A percentile compares a stretch with the other conserved stretches of the same genome.
phyloP scores from a whole-genome alignment of 2,888 invertebrate genomes.

The Encarsia formosa region DNA sequence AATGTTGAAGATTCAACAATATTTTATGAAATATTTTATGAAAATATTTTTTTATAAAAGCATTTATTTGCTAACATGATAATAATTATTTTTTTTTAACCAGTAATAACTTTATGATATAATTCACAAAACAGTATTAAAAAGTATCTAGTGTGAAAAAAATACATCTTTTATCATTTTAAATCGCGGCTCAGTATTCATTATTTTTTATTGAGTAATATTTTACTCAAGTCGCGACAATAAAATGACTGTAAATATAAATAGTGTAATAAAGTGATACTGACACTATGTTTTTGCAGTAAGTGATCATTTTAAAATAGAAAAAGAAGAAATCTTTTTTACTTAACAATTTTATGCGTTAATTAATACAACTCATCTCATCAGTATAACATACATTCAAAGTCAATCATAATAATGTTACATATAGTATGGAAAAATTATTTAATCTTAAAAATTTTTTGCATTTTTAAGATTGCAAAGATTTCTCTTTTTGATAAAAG shows the following conservation, averaged over 20 bases:
- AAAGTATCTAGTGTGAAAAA: neutral
- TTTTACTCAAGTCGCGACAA: constrained; percentile 23
- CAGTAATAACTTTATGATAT: neutral
- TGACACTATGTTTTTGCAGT: neutral
- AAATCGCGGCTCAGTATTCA: constrained; percentile 19
- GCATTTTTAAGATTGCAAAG: neutral
- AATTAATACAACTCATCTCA: too few relatives aligned
- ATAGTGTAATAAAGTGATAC: constrained; percentile 14
- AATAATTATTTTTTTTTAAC: neutral
- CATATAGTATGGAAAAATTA: too few relatives aligned
- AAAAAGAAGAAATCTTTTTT: neutral
- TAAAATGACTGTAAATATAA: constrained; percentile 23
- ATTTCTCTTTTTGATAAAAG: constrained; percentile 7
- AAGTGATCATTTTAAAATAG: neutral
- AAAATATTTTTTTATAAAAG: too few relatives aligned
- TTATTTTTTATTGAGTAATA: constrained; percentile 5
- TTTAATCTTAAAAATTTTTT: too few relatives aligned
- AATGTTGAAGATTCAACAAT: neutral
- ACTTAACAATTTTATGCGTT: too few relatives aligned
- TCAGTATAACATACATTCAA: too few relatives aligned
- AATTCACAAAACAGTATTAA: neutral
- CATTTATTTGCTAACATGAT: too few relatives aligned
- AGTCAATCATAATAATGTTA: too few relatives aligned
- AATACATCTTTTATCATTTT: neutral
- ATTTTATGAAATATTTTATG: neutral